Percentiles rank a stretch among this genome's conserved stretches.
Evolutionary conservation across 1,140 invertebrate genomes (phyloP).

Genomic region (Sesamia nonagrioides): DNA sequence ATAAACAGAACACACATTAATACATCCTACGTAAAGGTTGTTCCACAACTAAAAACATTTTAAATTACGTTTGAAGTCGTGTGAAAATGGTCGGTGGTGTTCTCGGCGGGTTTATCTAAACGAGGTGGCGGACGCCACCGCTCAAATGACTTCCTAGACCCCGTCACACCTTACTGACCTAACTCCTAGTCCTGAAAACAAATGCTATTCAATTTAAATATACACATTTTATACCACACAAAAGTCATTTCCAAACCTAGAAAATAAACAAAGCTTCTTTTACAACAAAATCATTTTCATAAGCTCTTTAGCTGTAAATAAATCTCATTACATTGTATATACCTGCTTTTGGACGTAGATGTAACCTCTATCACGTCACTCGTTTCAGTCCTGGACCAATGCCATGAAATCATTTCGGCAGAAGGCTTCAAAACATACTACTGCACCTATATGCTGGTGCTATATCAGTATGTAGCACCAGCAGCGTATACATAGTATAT

Average conservation of each 20-base stretch:
- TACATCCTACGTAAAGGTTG: constrained; percentile 30
- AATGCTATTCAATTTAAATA: constrained; percentile 30
- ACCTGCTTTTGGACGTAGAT: constrained; percentile 22
- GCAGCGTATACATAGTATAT: background rate
- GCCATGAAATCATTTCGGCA: constrained; percentile 38
- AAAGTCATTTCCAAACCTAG: background rate
- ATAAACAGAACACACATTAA: constrained; percentile 48
- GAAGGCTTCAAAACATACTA: constrained; percentile 35
- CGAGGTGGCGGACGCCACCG: constrained; percentile 36
- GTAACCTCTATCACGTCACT: constrained; percentile 35
- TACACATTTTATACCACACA: background rate
- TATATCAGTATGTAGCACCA: too few species aligned
- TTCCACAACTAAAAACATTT: constrained; percentile 51
- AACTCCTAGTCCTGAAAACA: constrained; percentile 30
- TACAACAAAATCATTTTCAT: background rate
- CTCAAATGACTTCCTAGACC: constrained; percentile 26
- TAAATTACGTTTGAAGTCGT: constrained; percentile 59
- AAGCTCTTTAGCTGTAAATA: background rate
- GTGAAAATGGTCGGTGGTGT: constrained; percentile 49
- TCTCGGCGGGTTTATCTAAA: constrained; percentile 57
- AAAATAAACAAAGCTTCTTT: constrained; percentile 3
- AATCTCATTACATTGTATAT: constrained; percentile 17
- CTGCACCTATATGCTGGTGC: background rate
- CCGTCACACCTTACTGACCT: constrained; percentile 42
- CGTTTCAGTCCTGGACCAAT: constrained; percentile 25